Evolutionary conservation across 2,797 vertebrate species (phyloP), one percentile per base, ranked within the genome.

Genomic region (Heliangelus exortis): DNA sequence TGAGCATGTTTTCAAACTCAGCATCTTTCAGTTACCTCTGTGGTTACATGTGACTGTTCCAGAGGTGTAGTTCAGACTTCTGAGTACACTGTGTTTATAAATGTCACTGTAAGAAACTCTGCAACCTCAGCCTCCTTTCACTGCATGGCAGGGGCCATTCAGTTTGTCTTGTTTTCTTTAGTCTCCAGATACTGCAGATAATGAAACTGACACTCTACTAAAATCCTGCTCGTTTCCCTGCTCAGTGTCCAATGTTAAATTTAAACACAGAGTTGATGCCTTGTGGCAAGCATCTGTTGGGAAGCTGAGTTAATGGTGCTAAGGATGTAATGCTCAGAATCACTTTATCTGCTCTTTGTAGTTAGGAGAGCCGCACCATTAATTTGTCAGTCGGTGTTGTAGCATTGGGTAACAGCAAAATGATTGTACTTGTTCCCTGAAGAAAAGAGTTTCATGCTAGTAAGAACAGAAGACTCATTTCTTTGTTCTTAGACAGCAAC

Each of bases 401-500:
- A 93, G 74, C 39, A 8, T 5, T 80, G 83, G 57, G 48, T 86
- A 94, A 43, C 61, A 51, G 90, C 41, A 72, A 71, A 89, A 90
- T 72, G 6, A 74, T 83, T 65, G 54, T 63, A 55, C 54, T 92
- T 95, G 55, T 82, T 95, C 59, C 87, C 48, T 26, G 73, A 79
- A 92, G 87, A 92, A 79, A 93, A 66, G 15, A 87, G n/a, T 26
- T 90, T 95, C 41, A 34, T 76, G 75, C 74, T 81, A 59, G 34
- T 63, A 54, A 71, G 74, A 93, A 83, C 22, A 83, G 84, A 85
- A 96, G 47, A 77, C 45, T 84, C 6, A 33, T 93, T 90, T 90
- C 78, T 93, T 93, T 92, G 75, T 95, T 95, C 86, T 89, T 87
- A 83, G 90, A 73, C 34, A 82, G 76, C 68, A 90, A 12, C 50